phyloP scores from a whole-genome alignment of 2,113 vertebrate genomes.

The Syngnathus scovelli region DNA sequence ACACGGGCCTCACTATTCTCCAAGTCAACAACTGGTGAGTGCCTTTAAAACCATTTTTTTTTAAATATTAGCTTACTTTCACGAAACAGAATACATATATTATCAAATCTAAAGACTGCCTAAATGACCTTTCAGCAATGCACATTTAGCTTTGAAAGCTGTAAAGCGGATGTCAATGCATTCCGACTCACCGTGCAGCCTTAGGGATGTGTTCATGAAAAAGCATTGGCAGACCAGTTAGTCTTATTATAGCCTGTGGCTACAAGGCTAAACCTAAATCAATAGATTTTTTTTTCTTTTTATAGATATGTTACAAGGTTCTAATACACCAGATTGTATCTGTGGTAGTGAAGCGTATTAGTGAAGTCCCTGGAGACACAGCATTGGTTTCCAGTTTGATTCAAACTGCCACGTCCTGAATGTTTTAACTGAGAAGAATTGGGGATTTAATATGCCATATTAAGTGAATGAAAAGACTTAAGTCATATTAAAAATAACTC shows the following conservation, averaged over 20 bases:
- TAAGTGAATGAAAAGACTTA: background rate
- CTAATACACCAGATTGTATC: slow-evolving; percentile 22
- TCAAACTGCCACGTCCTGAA: background rate
- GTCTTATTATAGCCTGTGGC: slow-evolving; percentile 37
- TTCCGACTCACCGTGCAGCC: background rate
- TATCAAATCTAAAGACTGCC: no score
- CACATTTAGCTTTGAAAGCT: background rate
- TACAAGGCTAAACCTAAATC: slow-evolving; percentile 33
- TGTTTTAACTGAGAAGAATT: background rate
- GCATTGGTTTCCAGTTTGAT: background rate
- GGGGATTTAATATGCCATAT: background rate
- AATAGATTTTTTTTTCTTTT: slow-evolving; percentile 37
- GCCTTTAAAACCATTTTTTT: background rate
- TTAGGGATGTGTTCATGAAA: slow-evolving; percentile 11
- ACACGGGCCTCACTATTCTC: slow-evolving; percentile 71
- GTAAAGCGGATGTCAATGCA: slow-evolving; percentile 14
- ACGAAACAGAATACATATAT: no score
- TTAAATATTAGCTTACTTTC: no score
- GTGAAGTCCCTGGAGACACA: slow-evolving; percentile 14
- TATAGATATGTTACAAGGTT: slow-evolving; percentile 21
- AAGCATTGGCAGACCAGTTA: slow-evolving; percentile 42
- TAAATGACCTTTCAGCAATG: background rate
- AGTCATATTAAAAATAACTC: background rate
- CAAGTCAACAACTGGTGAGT: slow-evolving; percentile 73
- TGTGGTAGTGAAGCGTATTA: slow-evolving; percentile 12